These are phyloP conservation scores for Monomorium pharaonis DNA, from an alignment of 1,140 invertebrate species.

Conservation along the genomic window DNA sequence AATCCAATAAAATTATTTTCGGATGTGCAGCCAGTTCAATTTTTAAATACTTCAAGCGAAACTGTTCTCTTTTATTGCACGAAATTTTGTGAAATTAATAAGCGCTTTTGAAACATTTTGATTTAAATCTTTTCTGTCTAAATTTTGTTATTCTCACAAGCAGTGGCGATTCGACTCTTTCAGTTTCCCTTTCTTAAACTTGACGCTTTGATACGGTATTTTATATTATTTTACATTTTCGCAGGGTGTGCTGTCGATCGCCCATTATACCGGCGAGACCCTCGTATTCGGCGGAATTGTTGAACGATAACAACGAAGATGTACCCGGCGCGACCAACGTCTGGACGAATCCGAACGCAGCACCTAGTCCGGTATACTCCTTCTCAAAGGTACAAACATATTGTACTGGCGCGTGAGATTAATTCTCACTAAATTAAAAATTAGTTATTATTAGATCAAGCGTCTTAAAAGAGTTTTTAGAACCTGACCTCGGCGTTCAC, in stretches of 20 bases:
- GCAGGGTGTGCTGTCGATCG: slow-evolving; percentile 91
- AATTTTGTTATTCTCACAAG: not conserved
- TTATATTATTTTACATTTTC: slow-evolving; percentile 71
- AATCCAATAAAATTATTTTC: too few relatives aligned
- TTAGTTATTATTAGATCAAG: not conserved
- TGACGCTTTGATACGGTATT: not conserved
- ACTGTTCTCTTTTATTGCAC: not conserved
- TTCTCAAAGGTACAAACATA: slow-evolving; percentile 67
- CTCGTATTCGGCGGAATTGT: slow-evolving; percentile 88
- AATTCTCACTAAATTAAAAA: slow-evolving; percentile 7
- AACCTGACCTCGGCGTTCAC: not conserved
- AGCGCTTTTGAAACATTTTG: not conserved
- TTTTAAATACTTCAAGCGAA: too few relatives aligned
- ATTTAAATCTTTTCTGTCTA: slow-evolving; percentile 18
- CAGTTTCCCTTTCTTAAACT: not conserved
- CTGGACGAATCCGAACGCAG: slow-evolving; percentile 89
- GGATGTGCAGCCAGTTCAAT: too few relatives aligned
- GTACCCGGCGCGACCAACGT: slow-evolving; percentile 86
- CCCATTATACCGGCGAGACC: slow-evolving; percentile 91
- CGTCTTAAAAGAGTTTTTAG: not conserved
- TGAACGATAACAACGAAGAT: slow-evolving; percentile 82
- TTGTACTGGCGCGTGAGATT: slow-evolving; percentile 20
- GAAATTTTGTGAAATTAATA: not conserved
- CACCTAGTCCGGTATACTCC: slow-evolving; percentile 77
- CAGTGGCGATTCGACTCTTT: not conserved